Base-by-base conservation (phyloP, 2,888 invertebrate genomes). In the Octonoba sinensis region DNA sequence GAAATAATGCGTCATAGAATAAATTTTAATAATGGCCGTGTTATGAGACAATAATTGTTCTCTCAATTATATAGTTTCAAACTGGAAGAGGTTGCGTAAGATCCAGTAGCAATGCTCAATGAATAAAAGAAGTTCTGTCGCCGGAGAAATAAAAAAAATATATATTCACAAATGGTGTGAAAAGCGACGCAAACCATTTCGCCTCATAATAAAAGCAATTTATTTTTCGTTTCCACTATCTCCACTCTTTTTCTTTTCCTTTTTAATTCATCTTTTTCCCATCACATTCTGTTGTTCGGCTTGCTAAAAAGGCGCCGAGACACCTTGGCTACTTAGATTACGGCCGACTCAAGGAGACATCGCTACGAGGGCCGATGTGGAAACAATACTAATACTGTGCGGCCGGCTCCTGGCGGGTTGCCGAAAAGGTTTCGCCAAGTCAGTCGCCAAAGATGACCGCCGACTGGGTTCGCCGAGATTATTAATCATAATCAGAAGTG, bases 341-440 rank as follows among this genome's bases (percentile, higher is more conserved):
- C 64, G 62, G 51, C 36, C 36, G 36, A 62, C 27, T 20, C 18
- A 36, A 46, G 22, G 24, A 36, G 36, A 36, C 36, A 44, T 46
- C 6, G 60, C 60, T 20, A 18, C 22, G 18, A 18, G 36, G 12
- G 20, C 8, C 11, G 13, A 22, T 12, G 49, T 44, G 15, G 47
- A 66, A 60, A 79, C 72, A 79, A 79, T 79, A 54, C 66, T 1
- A 78, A 65, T 59, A 60, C 72, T 78, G 78, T 72, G 65, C 20
- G 20, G 3, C 13, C 4, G n/a, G 16, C n/a, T 46, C 46, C 47
- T 69, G 20, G 12, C 8, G 64, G 62, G 70, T 64, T 65, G 70
- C 64, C 18, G 15, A 24, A 12, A 36, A 3, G 2, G 27, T 6
- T 56, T 6, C 60, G 24, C 27, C 60, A 60, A n/a, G 4, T 20